These are phyloP conservation scores for Paracentrotus lividus DNA, from an alignment of 53 echinoderm and acorn worm species.

Conservation along the genomic window DNA sequence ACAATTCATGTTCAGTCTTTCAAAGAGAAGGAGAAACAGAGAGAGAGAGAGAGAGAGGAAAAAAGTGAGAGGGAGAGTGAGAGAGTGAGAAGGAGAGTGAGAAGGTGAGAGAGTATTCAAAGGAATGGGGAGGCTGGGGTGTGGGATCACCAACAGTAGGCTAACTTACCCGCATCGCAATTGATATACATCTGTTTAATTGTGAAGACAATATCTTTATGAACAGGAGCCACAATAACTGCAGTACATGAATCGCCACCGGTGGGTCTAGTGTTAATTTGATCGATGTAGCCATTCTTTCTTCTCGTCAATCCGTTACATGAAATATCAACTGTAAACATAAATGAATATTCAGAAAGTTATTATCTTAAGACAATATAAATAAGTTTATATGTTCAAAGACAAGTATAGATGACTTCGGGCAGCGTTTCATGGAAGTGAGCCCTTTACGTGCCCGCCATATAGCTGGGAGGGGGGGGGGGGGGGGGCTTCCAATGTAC, in stretches of 20 bases:
- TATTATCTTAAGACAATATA: too few relatives aligned
- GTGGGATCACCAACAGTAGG: background rate
- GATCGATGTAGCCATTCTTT: slow-evolving; percentile 55
- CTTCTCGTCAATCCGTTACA: slow-evolving; percentile 60
- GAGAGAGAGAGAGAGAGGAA: background rate
- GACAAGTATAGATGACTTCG: too few relatives aligned
- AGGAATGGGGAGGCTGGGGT: background rate
- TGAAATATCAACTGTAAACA: slow-evolving; percentile 22
- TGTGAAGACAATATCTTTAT: slow-evolving; percentile 38
- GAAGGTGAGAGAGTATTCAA: background rate
- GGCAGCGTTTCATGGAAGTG: too few relatives aligned
- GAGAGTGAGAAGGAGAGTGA: background rate
- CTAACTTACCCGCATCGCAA: slow-evolving; percentile 42
- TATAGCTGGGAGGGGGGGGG: too few relatives aligned
- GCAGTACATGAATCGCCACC: slow-evolving; percentile 62
- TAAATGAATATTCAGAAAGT: background rate
- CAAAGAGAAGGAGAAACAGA: background rate
- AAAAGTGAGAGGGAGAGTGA: background rate
- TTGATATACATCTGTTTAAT: slow-evolving; percentile 63
- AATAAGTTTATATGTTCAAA: background rate
- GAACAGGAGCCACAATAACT: slow-evolving; percentile 51
- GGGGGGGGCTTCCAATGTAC: too few relatives aligned
- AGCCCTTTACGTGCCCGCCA: too few relatives aligned
- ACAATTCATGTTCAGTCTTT: too few relatives aligned
- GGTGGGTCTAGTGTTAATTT: slow-evolving; percentile 7